Base-by-base conservation (phyloP, 2,888 invertebrate genomes). In the Nomada ruficornis region DNA sequence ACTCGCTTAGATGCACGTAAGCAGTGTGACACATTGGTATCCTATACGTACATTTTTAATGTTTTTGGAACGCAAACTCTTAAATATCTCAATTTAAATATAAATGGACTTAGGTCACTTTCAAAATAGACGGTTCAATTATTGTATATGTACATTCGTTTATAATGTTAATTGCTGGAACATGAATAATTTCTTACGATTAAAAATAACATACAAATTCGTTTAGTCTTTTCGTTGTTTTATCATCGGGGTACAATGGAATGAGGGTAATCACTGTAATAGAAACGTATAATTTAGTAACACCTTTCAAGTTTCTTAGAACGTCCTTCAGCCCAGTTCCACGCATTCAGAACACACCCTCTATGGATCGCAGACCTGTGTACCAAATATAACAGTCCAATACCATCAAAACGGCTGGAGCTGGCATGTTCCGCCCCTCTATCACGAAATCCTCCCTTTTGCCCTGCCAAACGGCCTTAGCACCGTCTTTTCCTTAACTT, bases 331-430 rank as follows among this genome's bases (percentile, higher is more conserved):
- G 29, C 20, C 55, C 4, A 52, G 52, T 52, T 65, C 13, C 42
- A 54, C 75, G 77, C 52, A 74, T 60, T 74, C 65, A 65, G 65
- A 74, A 59, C 65, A 65, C 65, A 65, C 57, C 57, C 36, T 57
- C 13, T 47, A 29, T 57, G 65, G 65, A 65, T 65, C 60, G 59
- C 65, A 65, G 74, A 77, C 74, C 59, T 59, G 52, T 50, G 20
- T 64, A 64, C 52, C 26, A 52, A 64, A 77, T 77, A 57, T 57
- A 80, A 67, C 67, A 54, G 54, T 57, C 29, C 59, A 78, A 72
- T 64, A 77, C 72, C 47, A 42, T 64, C 50, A 26, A n/a, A 50
- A 57, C 13, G 50, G 42, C 50, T 55, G 57, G 5, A 62, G 20
- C 42, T 57, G 52, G 42, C 23, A 29, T 60, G 63, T 64, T 26